Evolutionary conservation across 1,140 invertebrate species (phyloP), one percentile per base, ranked within the genome.

Genomic region (Aphaenogaster ashmeadi): DNA sequence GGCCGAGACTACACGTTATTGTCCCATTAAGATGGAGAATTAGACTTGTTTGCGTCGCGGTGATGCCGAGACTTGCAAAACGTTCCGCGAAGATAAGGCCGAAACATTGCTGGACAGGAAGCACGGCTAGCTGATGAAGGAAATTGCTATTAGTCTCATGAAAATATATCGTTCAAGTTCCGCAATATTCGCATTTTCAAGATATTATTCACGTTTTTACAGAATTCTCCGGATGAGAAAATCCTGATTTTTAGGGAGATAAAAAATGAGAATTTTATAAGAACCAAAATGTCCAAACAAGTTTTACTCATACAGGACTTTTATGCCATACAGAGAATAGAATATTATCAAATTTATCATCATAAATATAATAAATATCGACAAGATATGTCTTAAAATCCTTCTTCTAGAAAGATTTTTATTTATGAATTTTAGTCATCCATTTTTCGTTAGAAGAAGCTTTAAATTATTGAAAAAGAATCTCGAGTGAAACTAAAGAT

Each of bases 81-180:
- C 97, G 97, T 78, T 97, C 96, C 66, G 97, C 96, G 83, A 96
- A 97, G 27, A 97, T 93, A 41, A 97, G 95, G 3, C 97, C 97
- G 85, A 97, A 97, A 7, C 96, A 96, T 87, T 97, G 95, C 67
- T 96, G 95, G 3, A 97, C 92, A 0, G 96, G 96, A 33, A 97
- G 94, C 54, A 96, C 95, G 6, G 97, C 94, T 6, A 97, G 92
- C 97, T 97, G 92, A 71, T 41, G n/a, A 83, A 52, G 72, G 3
- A 8, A 38, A 60, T 74, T 27, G 2, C 27, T 62, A 58, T 74
- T 47, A 62, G 1, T 83, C n/a, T 21, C 11, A 0, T 9, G 8
- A 74, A 9, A 15, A 44, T 6, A 3, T 41, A 18, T 38, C 1
- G 4, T 38, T n/a, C 7, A 36, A 58, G 36, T 15, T 44, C 36